Evolutionary conservation across 1,140 invertebrate genomes (phyloP).

Genomic region (Hyposmocoma kahamanoa): DNA sequence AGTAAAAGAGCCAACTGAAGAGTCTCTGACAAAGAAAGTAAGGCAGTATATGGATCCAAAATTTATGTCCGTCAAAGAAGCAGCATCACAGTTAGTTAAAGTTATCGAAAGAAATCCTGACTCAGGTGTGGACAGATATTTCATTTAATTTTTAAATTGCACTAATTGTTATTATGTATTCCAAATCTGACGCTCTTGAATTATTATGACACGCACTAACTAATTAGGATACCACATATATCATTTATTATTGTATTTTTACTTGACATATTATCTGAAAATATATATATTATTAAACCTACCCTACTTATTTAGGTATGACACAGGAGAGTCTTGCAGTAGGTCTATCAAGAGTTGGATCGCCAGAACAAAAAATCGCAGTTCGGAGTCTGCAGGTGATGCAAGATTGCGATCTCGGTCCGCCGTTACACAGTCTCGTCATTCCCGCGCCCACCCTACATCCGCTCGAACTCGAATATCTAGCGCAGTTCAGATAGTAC

Average conservation of each 20-base stretch:
- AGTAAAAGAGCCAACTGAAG: slow-evolving; percentile 97
- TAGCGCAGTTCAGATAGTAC: slow-evolving; percentile 76
- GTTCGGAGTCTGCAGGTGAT: slow-evolving; percentile 84
- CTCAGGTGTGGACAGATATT: slow-evolving; percentile 29
- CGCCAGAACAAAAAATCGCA: slow-evolving; percentile 86
- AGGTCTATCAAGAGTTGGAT: slow-evolving; percentile 93
- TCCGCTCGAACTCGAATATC: slow-evolving; percentile 93
- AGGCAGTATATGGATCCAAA: slow-evolving; percentile 94
- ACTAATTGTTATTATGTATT: no score
- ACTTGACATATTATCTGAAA: no score
- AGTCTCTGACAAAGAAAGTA: slow-evolving; percentile 93
- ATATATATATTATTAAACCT: no score
- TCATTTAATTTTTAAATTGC: no score
- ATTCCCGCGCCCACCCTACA: slow-evolving; percentile 89
- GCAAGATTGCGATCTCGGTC: slow-evolving; percentile 85
- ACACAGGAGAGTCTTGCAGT: slow-evolving; percentile 79
- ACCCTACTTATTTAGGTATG: slow-evolving; percentile 64
- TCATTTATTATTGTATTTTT: no score
- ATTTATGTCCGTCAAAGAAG: slow-evolving; percentile 93
- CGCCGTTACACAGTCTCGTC: slow-evolving; percentile 94
- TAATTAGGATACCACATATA: no score
- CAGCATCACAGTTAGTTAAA: slow-evolving; percentile 86
- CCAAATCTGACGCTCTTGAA: no score
- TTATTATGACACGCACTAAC: no score
- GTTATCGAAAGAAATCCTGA: slow-evolving; percentile 77